phyloP scores from a whole-genome alignment of 2,797 vertebrate species.

The Selene dorsalis region DNA sequence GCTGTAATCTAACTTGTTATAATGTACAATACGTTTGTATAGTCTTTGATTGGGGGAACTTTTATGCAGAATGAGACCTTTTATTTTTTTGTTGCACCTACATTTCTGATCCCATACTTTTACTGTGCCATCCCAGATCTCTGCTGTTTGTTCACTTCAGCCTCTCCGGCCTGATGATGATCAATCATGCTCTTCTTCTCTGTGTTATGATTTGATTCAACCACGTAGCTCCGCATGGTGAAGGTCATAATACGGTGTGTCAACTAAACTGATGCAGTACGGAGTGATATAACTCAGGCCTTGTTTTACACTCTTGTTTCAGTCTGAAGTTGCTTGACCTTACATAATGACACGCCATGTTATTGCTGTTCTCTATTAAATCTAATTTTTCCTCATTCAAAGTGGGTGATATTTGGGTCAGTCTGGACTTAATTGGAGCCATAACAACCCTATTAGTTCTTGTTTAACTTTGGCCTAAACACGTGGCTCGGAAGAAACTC shows the following conservation, averaged over 20 bases:
- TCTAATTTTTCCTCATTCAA: constrained; percentile 44
- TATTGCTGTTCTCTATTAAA: constrained; percentile 62
- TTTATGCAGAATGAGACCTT: constrained; percentile 65
- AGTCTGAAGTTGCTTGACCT: constrained; percentile 50
- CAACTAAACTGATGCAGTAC: constrained; percentile 41
- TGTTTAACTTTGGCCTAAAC: constrained; percentile 26
- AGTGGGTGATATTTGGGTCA: constrained; percentile 25
- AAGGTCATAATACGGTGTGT: constrained; percentile 2
- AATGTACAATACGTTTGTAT: constrained; percentile 79
- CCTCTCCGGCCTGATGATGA: constrained; percentile 27
- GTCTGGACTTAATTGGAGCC: constrained; percentile 26
- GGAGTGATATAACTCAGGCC: constrained; percentile 55
- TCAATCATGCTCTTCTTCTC: constrained; percentile 9
- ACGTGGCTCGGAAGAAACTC: not conserved
- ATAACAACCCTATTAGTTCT: not conserved
- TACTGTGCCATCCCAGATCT: constrained; percentile 41
- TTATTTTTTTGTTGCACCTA: constrained; percentile 43
- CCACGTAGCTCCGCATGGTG: not conserved
- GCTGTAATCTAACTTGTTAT: constrained; percentile 79
- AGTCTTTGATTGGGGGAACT: constrained; percentile 69
- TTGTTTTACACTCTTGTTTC: constrained; percentile 59
- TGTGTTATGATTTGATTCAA: constrained; percentile 43
- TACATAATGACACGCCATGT: constrained; percentile 31
- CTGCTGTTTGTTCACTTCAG: constrained; percentile 32
- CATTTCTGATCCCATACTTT: constrained; percentile 51